A percentile compares a stretch with the other conserved stretches of the same genome.
These are phyloP conservation scores for Trichonephila inaurata DNA, from an alignment of 1,140 invertebrate species.

Conservation along the genomic window DNA sequence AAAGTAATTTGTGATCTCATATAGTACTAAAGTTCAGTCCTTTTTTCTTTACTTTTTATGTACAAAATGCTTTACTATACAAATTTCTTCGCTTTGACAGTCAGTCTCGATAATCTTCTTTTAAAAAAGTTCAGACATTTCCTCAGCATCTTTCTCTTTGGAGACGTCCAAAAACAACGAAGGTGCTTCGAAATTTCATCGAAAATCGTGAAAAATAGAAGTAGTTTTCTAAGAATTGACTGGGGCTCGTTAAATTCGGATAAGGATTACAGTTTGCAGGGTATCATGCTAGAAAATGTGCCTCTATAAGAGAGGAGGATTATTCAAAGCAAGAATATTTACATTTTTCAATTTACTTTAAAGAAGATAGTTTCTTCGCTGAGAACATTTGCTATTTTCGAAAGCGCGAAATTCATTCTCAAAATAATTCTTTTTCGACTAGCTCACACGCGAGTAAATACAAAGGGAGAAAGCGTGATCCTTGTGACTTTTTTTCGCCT, in stretches of 20 bases:
- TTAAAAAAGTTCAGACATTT: neutral
- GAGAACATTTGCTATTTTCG: neutral
- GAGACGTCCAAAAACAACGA: neutral
- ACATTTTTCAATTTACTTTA: slow-evolving; percentile 36
- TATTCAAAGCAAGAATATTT: slow-evolving; percentile 28
- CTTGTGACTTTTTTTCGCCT: neutral
- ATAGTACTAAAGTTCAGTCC: neutral
- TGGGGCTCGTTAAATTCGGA: slow-evolving; percentile 22
- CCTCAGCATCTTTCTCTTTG: neutral
- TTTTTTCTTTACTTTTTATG: neutral
- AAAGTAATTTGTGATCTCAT: neutral
- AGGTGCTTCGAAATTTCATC: neutral
- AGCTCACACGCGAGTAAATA: neutral
- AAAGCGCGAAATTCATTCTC: neutral
- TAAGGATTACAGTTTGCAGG: neutral
- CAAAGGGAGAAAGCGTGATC: neutral
- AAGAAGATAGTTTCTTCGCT: neutral
- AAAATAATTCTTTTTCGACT: slow-evolving; percentile 6
- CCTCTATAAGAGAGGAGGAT: neutral
- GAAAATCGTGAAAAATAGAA: slow-evolving; percentile 13
- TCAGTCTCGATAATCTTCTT: neutral
- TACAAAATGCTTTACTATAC: neutral
- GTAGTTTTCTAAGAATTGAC: neutral
- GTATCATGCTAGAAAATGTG: neutral
- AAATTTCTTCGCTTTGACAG: neutral